Evolutionary conservation across 2,797 vertebrate genomes (phyloP), one percentile per base, ranked within the genome.

Genomic region (Acrossocheilus wenchowensis): DNA sequence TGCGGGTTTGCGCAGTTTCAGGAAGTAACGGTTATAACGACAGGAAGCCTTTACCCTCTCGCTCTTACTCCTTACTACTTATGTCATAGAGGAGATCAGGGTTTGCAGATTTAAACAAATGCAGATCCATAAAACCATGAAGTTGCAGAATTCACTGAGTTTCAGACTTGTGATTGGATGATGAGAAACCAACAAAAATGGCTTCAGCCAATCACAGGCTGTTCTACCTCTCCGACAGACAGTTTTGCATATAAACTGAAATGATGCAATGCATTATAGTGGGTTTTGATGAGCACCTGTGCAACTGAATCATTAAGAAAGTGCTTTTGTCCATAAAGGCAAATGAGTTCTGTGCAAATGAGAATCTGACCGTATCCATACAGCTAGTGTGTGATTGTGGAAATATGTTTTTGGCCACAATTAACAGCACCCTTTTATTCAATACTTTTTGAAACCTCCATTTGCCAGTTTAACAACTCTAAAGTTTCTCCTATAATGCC

Each of bases 11-110:
- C n/a, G 26, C 23, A 39, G 64, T 60, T 64, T 36, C 71, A 75
- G 82, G 82, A 83, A 64, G 71, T 15, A 45, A 64, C 26, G 3
- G 54, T 50, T 34, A 23, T 62, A 23, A 75, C 8, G 71, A 36
- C 82, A 83, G 82, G 71, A 83, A 48, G 71, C 19, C 69, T 82
- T 57, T 30, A 10, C 52, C 21, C 39, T 36, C 1, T 60, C 19
- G 6, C 43, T 45, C 69, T 82, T 3, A 26, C n/a, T 81, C 45
- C 4, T 36, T 26, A 26, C 26, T 26, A 26, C 26, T 26, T 26
- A 26, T 45, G 54, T 15, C 10, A 45, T 34, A 26, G 62, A 83
- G 39, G 41, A 60, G 69, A 14, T 57, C 11, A 23, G 12, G 81
- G 26, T 71, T 39, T 26, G 23, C 12, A 7, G 23, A 50, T 52